These are phyloP conservation scores for Aradophagus sp. DNA, from an alignment of 1,140 invertebrate species.

Conservation along the genomic window DNA sequence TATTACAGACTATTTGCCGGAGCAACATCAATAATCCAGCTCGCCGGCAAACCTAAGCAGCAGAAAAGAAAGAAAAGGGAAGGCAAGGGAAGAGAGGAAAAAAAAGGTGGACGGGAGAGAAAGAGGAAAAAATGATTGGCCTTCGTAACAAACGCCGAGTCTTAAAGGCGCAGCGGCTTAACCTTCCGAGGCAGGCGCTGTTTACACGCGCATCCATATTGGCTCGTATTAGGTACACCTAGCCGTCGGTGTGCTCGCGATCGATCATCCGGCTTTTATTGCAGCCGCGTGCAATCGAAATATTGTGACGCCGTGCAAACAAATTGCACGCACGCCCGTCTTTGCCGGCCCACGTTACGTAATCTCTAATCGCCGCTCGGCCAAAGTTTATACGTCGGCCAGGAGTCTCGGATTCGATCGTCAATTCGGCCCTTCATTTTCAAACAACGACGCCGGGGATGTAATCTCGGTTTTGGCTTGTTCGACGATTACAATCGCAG, in stretches of 20 bases:
- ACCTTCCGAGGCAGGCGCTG: slow-evolving; percentile 26
- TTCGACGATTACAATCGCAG: no score
- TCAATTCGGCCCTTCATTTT: slow-evolving; percentile 18
- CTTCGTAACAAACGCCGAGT: slow-evolving; percentile 32
- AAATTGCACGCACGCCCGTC: slow-evolving; percentile 2
- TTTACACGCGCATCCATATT: slow-evolving; percentile 17
- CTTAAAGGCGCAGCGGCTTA: slow-evolving; percentile 31
- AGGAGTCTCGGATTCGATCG: no score
- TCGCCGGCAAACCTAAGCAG: no score
- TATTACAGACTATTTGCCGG: slow-evolving; percentile 34
- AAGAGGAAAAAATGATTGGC: slow-evolving; percentile 42
- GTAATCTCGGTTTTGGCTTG: slow-evolving; percentile 13
- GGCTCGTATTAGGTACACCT: slow-evolving; percentile 2
- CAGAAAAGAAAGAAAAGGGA: no score
- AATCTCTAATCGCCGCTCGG: no score
- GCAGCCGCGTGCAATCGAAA: slow-evolving; percentile 32
- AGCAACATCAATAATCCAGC: slow-evolving; percentile 28
- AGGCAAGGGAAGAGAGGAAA: no score
- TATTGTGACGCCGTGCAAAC: slow-evolving; percentile 26
- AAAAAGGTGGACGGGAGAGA: no score
- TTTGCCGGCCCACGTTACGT: no score
- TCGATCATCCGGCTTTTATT: slow-evolving; percentile 28
- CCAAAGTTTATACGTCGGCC: no score
- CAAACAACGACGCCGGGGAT: slow-evolving; percentile 32
- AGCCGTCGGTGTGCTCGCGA: slow-evolving; percentile 10